These are phyloP conservation scores for Riparia riparia DNA, from an alignment of 2,113 vertebrate species.

Conservation along the genomic window DNA sequence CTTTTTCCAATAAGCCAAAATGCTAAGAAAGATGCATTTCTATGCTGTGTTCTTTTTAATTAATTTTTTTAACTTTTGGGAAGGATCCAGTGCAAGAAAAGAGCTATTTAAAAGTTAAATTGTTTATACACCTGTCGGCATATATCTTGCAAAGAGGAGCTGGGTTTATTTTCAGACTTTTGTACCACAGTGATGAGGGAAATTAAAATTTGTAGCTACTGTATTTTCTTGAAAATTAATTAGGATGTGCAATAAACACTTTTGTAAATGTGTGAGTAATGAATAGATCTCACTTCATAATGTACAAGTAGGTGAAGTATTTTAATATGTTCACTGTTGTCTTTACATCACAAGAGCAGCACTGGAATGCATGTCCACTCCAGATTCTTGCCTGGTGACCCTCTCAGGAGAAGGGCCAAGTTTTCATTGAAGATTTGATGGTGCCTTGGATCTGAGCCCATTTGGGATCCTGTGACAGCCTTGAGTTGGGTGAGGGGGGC, in stretches of 20 bases:
- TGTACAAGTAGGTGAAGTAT: background rate
- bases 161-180: background rate
- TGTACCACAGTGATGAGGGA: background rate
- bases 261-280: background rate
- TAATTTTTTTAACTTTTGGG: background rate
- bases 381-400: background rate
- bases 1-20: background rate
- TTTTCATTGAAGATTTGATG: background rate
- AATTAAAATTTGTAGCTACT: background rate
- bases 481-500: background rate
- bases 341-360: background rate
- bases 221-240: background rate
- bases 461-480: background rate
- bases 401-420: background rate
- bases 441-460: background rate
- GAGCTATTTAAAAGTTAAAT: background rate
- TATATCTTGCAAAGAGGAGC: background rate
- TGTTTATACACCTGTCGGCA: background rate
- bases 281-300: background rate
- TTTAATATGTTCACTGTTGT: background rate
- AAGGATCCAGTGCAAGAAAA: background rate
- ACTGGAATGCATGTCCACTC: background rate
- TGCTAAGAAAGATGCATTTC: background rate
- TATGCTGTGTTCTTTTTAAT: background rate
- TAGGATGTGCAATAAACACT: slow-evolving; percentile 19